Percentiles rank a stretch among this genome's conserved stretches.
Conservation (phyloP, 2,113 vertebrate species). For the Hepsetus odoe region DNA sequence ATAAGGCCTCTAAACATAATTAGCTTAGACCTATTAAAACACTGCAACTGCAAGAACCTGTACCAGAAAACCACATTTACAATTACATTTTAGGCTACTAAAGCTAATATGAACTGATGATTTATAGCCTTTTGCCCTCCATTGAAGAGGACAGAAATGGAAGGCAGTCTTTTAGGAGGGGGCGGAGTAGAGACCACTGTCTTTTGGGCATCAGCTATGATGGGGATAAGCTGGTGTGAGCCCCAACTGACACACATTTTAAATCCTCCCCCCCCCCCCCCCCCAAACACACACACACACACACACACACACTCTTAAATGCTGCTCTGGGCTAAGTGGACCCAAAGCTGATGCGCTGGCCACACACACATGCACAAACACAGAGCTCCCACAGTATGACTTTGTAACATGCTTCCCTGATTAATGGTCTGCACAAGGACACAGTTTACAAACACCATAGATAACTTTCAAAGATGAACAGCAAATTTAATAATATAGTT, state of each 20-base stretch:
- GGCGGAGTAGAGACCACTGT: slow-evolving; percentile 10
- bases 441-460: background rate
- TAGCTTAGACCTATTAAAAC: too few species aligned
- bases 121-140: background rate
- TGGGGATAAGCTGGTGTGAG: slow-evolving; percentile 42
- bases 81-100: too few species aligned
- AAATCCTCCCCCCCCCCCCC: slow-evolving; percentile 44
- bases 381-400: too few species aligned
- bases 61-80: too few species aligned
- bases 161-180: background rate
- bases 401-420: slow-evolving; percentile 8
- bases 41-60: too few species aligned
- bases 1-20: too few species aligned
- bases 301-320: slow-evolving; percentile 21
- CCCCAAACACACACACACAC: too few species aligned
- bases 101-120: background rate
- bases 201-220: background rate
- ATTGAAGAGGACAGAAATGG: background rate
- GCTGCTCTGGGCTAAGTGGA: background rate
- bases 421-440: slow-evolving; percentile 3
- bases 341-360: background rate
- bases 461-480: slow-evolving; percentile 13
- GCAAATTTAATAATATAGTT: slow-evolving; percentile 4
- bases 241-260: slow-evolving; percentile 49
- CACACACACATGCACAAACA: slow-evolving; percentile 20